Percentiles rank a stretch among this genome's conserved stretches.
These are phyloP conservation scores for Abscondita cerata DNA, from an alignment of 2,888 invertebrate species.

Conservation along the genomic window DNA sequence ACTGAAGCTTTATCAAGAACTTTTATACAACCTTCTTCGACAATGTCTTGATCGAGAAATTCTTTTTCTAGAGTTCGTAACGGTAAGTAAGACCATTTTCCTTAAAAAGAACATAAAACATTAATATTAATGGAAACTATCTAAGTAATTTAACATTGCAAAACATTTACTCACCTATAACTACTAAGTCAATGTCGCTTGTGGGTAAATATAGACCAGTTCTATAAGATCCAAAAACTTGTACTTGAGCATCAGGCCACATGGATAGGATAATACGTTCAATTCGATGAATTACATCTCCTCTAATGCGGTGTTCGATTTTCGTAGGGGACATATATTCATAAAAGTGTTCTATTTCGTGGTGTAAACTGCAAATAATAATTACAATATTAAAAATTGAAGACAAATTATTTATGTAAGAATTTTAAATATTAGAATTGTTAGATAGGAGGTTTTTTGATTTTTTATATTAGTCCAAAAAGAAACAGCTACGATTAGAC, in stretches of 20 bases:
- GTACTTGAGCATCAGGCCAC: conserved; percentile 94
- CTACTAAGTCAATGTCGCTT: conserved; percentile 76
- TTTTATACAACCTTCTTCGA: conserved; percentile 88
- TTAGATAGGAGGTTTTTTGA: too few species aligned
- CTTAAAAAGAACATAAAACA: conserved; percentile 12
- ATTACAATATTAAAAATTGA: not conserved
- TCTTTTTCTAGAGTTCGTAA: conserved; percentile 91
- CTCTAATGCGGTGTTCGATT: conserved; percentile 88
- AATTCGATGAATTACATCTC: conserved; percentile 89
- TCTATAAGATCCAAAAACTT: conserved; percentile 97
- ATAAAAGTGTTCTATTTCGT: conserved; percentile 97
- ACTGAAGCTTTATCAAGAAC: conserved; percentile 98
- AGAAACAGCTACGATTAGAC: too few species aligned
- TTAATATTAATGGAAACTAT: not conserved
- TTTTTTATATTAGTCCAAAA: too few species aligned
- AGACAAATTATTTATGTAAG: too few species aligned
- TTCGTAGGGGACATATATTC: conserved; percentile 92
- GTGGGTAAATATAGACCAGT: conserved; percentile 98
- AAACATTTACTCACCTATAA: conserved; percentile 62
- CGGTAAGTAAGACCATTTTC: conserved; percentile 63
- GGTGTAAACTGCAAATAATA: conserved; percentile 78
- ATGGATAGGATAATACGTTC: conserved; percentile 84
- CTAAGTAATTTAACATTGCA: not conserved
- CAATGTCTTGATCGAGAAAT: conserved; percentile 87
- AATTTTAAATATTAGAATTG: not conserved